A percentile compares a stretch with the other conserved stretches of the same genome.
phyloP scores from a whole-genome alignment of 23 tunicate genomes.

The Clavelina lepadiformis region DNA sequence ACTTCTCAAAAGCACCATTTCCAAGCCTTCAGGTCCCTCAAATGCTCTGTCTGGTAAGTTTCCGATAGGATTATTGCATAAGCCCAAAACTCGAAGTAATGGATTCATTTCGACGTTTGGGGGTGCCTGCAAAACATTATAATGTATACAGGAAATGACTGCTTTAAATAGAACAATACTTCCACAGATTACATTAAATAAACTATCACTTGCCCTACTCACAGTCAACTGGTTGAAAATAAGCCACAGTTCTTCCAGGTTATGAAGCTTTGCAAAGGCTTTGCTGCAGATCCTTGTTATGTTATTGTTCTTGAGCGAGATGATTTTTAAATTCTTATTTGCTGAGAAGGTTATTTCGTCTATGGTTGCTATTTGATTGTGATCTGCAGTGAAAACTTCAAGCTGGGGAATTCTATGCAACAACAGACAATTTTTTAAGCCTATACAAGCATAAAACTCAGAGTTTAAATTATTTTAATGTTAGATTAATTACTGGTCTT shows the following conservation, averaged over 20 bases:
- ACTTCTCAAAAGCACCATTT: slow-evolving; percentile 38
- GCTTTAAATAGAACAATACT: no score
- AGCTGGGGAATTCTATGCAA: slow-evolving; percentile 32
- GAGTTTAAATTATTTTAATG: not conserved
- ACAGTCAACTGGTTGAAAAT: slow-evolving; percentile 48
- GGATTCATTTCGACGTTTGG: slow-evolving; percentile 36
- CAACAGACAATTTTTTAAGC: not conserved
- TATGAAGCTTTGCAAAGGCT: slow-evolving; percentile 11
- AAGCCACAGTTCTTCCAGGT: slow-evolving; percentile 44
- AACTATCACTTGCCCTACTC: no score
- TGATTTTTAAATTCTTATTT: slow-evolving; percentile 24
- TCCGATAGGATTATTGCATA: slow-evolving; percentile 71
- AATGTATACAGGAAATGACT: no score
- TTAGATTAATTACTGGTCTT: not conserved
- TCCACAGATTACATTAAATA: no score
- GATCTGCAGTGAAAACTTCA: slow-evolving; percentile 45
- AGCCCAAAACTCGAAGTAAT: slow-evolving; percentile 30
- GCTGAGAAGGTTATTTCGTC: slow-evolving; percentile 11
- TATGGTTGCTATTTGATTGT: slow-evolving; percentile 27
- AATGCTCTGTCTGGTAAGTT: slow-evolving; percentile 27
- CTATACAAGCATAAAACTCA: not conserved
- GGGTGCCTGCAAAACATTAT: slow-evolving; percentile 29
- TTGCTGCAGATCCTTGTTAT: slow-evolving; percentile 5
- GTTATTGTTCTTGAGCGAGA: slow-evolving; percentile 34
- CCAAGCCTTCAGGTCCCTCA: slow-evolving; percentile 47